Conservation (phyloP, 2,888 invertebrate species). For the Sclerodermus sp. region DNA sequence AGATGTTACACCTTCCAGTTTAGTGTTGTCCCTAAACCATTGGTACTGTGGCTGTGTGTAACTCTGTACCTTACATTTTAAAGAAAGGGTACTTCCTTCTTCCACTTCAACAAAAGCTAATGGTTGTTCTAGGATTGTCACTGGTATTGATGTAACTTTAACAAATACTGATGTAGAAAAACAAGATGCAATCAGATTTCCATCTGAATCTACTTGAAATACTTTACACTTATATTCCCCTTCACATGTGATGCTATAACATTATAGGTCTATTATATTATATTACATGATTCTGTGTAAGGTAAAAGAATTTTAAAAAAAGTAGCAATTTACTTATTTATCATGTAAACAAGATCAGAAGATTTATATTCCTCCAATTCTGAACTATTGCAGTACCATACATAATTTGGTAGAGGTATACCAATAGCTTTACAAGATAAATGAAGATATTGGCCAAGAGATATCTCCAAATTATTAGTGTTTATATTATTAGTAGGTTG, state of each 20-base stretch:
- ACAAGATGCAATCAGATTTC: constrained; percentile 18
- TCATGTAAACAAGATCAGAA: constrained; percentile 31
- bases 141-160: constrained; percentile 29
- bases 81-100: constrained; percentile 28
- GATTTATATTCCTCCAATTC: constrained; percentile 25
- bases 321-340: constrained; percentile 28
- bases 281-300: neutral
- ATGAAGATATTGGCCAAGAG: constrained; percentile 27
- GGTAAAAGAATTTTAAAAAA: neutral
- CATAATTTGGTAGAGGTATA: constrained; percentile 45
- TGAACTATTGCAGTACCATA: constrained; percentile 41
- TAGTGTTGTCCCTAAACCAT: constrained; percentile 43
- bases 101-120: constrained; percentile 31
- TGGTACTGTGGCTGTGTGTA: constrained; percentile 41
- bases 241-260: constrained; percentile 21
- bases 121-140: constrained; percentile 38
- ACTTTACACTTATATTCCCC: constrained; percentile 43
- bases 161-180: constrained; percentile 31
- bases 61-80: constrained; percentile 35
- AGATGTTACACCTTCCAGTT: constrained; percentile 28
- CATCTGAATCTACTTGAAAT: constrained; percentile 32
- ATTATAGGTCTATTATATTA: constrained; percentile 19
- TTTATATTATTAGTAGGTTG: constrained; percentile 33
- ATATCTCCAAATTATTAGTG: constrained; percentile 18
- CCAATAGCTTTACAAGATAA: constrained; percentile 43